Base-by-base conservation (phyloP, 1,140 invertebrate species). In the Lasioglossum albipes region DNA sequence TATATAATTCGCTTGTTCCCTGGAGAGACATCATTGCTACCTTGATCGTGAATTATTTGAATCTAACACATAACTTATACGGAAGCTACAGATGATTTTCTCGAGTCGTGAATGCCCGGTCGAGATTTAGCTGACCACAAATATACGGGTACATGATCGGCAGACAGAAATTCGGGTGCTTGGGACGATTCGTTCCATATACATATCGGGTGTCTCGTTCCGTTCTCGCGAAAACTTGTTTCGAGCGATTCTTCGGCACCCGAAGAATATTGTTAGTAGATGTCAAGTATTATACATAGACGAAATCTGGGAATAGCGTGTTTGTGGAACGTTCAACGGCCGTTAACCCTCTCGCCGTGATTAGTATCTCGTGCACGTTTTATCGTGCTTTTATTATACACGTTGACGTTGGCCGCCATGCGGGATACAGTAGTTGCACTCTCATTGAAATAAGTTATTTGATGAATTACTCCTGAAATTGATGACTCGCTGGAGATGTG, bases 231-330 rank as follows among this genome's bases (percentile, higher is more conserved):
- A 27, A 7, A 16, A 66, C 16, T 2, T 0, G 16, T 54, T 0
- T 9, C 22, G 16, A 18, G 7, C 18, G 6, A 3, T 22, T 12
- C 57, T 22, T 45, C 36, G 45, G 49, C 74, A n/a, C 57, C 20
- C 20, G 16, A 6, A 6, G 18, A 5, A 71, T 42, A 27, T 31
- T 71, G 31, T 20, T 18, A 20, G 13, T 18, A 20, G 13, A 45
- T 27, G 66, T 49, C 18, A 54, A 0, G 4, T 16, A 52, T 18
- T 49, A 66, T 69, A 81, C 80, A 77, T n/a, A 27, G 1, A 27
- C 27, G 27, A 87, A 9, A 59, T 59, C 80, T 88, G 78, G 82
- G 78, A 83, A 86, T 87, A 87, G 75, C 77, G 64, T 70, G 52
- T 69, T 69, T n/a, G 57, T 66, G 22, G 54, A 80, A 75, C 69